Evolutionary conservation across 1,140 invertebrate species (phyloP), one percentile per base, ranked within the genome.

Genomic region (Dryas iulia): DNA sequence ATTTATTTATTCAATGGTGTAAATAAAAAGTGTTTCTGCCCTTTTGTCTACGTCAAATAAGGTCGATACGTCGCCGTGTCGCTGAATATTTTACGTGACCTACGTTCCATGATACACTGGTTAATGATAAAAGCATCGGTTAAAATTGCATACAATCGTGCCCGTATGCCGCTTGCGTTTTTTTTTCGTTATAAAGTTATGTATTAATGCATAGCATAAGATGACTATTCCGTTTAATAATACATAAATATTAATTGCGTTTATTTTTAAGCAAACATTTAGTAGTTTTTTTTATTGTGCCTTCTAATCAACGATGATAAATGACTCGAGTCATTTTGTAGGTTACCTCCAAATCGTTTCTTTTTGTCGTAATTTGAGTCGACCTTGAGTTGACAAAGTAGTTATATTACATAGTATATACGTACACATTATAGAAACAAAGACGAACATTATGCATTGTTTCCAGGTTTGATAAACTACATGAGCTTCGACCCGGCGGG

Each of bases 401-500:
- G n/a, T 14, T 39, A 39, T 14, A 39, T 53, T 53, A 53, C 8
- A 53, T 24, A 6, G 30, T 21, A n/a, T n/a, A n/a, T n/a, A n/a
- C n/a, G n/a, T n/a, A n/a, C n/a, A 7, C n/a, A 35, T 3, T 1
- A 59, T n/a, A 35, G 57, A 39, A 57, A 57, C 23, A 69, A 59
- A 53, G 1, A 61, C 8, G 28, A 6, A 31, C 69, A 28, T 12
- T 62, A 24, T 23, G 47, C 66, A 71, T 59, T 70, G 7, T 47
- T 47, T 93, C 31, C 87, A 97, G 96, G 94, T 76, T 79, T 93
- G 21, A 95, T 98, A 64, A 94, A 92, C 28, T 91, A 93, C 68
- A 86, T 98, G 52, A 77, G 90, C 21, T 98, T 98, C 85, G 96
- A 97, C 81, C 92, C 95, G 24, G 90, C 93, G 59, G 95, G 95